These are phyloP conservation scores for Hirtodrosophila alboralis DNA, from an alignment of 2,888 invertebrate species.

Conservation along the genomic window DNA sequence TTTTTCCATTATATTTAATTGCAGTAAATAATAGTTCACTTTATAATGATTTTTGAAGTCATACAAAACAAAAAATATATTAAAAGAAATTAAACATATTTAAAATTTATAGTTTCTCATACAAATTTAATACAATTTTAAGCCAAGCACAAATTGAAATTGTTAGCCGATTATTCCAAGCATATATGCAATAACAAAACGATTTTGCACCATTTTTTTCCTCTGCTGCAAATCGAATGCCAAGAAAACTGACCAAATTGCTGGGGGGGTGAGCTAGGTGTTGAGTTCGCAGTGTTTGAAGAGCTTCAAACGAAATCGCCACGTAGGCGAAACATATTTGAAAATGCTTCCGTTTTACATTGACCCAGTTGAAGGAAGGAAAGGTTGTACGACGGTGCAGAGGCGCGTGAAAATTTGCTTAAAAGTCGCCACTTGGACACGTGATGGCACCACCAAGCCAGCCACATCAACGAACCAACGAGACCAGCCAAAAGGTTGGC, in stretches of 20 bases:
- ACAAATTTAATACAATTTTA: no score
- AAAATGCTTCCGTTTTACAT: conserved; percentile 67
- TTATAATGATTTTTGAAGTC: no score
- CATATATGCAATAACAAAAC: no score
- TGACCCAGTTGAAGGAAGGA: conserved; percentile 59
- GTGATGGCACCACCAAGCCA: conserved; percentile 37
- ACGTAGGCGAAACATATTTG: conserved; percentile 46
- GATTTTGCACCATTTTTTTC: no score
- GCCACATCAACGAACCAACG: conserved; percentile 5
- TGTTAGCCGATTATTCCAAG: no score
- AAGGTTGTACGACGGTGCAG: not conserved
- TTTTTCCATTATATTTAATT: no score
- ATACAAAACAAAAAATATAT: no score
- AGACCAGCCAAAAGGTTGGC: not conserved
- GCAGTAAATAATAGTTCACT: no score
- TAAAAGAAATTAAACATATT: no score
- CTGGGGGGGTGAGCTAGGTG: no score
- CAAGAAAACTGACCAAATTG: conserved; percentile 19
- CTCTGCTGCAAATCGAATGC: conserved; percentile 6
- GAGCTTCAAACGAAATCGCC: conserved; percentile 8
- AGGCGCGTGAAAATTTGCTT: conserved; percentile 32
- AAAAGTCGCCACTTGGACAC: conserved; percentile 57
- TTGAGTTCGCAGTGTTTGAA: conserved; percentile 1
- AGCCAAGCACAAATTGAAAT: no score
- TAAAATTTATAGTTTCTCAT: no score